Evolutionary conservation across 2,797 vertebrate species (phyloP).

Genomic region (Rallus crepitans): DNA sequence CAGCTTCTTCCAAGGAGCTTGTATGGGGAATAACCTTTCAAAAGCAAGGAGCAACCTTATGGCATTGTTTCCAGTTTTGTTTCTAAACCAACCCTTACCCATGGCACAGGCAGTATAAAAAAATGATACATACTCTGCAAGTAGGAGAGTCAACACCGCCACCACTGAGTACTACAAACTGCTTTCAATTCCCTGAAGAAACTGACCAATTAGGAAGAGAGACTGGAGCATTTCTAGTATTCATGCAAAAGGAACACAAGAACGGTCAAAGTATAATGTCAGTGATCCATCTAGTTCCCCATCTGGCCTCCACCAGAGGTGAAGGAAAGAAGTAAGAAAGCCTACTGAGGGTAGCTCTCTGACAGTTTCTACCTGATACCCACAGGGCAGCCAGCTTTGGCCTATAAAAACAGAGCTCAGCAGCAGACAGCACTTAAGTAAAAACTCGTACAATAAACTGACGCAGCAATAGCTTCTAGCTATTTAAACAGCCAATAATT

Average conservation of each 20-base stretch:
- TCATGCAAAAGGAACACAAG: background rate
- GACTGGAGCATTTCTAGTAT: conserved; percentile 19
- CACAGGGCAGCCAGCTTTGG: background rate
- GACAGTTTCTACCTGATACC: background rate
- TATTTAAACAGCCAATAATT: background rate
- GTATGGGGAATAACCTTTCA: background rate
- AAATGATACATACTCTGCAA: background rate
- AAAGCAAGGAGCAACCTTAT: background rate
- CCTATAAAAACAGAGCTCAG: background rate
- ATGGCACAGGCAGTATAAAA: background rate
- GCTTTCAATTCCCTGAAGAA: conserved; percentile 39
- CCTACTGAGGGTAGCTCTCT: background rate
- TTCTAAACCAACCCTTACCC: background rate
- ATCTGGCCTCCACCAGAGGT: background rate
- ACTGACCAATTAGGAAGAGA: background rate
- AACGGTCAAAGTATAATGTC: background rate
- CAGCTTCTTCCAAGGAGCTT: background rate
- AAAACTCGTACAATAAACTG: background rate
- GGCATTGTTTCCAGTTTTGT: rapidly evolving
- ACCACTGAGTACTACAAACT: background rate
- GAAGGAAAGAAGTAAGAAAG: background rate
- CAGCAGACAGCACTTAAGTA: background rate
- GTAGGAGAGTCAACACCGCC: background rate
- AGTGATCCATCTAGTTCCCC: background rate
- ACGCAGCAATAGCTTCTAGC: background rate